A percentile compares a stretch with the other conserved stretches of the same genome.
Evolutionary conservation across 2,888 invertebrate species (phyloP).

Genomic region (Hesperia comma): DNA sequence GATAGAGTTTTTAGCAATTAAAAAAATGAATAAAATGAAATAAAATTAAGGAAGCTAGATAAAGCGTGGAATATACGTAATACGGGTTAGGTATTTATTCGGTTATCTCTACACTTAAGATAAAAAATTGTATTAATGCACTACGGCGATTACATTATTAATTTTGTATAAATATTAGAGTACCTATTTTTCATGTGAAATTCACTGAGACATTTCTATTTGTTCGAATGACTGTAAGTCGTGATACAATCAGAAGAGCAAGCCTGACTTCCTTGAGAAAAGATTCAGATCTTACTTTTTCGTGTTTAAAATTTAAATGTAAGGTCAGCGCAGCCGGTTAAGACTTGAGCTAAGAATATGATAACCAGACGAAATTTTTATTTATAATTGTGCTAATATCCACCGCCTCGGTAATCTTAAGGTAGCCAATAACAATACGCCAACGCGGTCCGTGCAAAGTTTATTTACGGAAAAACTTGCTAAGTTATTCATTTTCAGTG

Average conservation of each 20-base stretch:
- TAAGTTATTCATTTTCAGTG: too few species aligned
- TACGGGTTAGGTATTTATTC: too few species aligned
- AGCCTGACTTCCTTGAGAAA: conserved; percentile 17
- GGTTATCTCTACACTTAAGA: too few species aligned
- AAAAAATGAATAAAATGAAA: too few species aligned
- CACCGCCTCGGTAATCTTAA: too few species aligned
- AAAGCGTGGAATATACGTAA: too few species aligned
- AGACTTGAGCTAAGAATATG: not conserved
- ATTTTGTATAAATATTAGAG: too few species aligned
- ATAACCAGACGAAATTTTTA: not conserved
- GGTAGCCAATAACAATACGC: not conserved
- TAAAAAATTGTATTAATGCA: too few species aligned
- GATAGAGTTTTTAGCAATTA: too few species aligned
- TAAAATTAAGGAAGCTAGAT: too few species aligned
- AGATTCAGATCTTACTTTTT: conserved; percentile 21
- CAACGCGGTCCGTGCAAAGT: not conserved
- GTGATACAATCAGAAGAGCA: not conserved
- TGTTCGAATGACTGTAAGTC: not conserved
- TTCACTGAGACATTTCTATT: not conserved
- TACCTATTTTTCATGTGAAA: not conserved
- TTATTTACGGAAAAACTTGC: not conserved
- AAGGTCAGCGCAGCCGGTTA: conserved; percentile 12
- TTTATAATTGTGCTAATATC: not conserved
- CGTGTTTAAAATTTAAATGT: not conserved
- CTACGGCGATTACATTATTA: too few species aligned